These are phyloP conservation scores for Rhyacophila evoluta DNA, from an alignment of 2,888 invertebrate species.

Conservation along the genomic window DNA sequence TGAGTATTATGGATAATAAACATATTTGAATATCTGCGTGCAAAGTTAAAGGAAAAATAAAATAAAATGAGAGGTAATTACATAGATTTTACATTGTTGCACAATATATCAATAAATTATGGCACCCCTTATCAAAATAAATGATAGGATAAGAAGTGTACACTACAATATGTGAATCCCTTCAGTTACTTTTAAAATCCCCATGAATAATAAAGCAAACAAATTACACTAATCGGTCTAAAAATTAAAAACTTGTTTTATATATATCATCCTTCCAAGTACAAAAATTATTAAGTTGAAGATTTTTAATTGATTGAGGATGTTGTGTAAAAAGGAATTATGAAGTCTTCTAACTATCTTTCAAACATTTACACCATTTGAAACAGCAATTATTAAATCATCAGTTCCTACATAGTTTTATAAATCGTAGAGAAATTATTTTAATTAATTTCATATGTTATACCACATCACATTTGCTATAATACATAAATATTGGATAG, in stretches of 20 bases:
- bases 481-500: background rate
- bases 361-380: background rate
- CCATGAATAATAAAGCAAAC: too few relatives aligned
- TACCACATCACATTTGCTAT: slow-evolving; percentile 5
- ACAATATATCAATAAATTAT: background rate
- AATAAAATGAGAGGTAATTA: background rate
- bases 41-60: background rate
- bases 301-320: background rate
- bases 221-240: too few relatives aligned
- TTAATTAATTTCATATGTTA: background rate
- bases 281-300: too few relatives aligned
- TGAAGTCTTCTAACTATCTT: too few relatives aligned
- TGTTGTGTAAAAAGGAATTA: too few relatives aligned
- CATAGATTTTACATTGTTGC: background rate
- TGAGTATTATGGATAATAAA: background rate
- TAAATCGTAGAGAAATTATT: background rate
- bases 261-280: too few relatives aligned
- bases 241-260: too few relatives aligned
- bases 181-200: too few relatives aligned
- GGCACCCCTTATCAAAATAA: slow-evolving; percentile 3
- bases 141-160: background rate
- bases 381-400: background rate
- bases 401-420: background rate
- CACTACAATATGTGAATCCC: too few relatives aligned
- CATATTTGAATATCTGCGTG: too few relatives aligned